These are phyloP conservation scores for Sarcoramphus papa DNA, from an alignment of 2,797 vertebrate species.

Conservation along the genomic window DNA sequence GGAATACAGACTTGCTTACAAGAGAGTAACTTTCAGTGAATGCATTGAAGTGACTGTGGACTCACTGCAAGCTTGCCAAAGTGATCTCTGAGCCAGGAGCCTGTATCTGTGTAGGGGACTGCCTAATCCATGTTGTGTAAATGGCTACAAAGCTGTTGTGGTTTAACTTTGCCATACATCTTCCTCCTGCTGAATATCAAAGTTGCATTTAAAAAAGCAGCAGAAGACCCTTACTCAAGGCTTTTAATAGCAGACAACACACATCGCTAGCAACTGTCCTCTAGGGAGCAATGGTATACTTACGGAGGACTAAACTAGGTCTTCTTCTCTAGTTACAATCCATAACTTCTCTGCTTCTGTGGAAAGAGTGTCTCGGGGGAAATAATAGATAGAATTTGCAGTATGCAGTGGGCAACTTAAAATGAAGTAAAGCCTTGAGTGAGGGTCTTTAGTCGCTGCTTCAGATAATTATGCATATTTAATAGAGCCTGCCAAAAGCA, in stretches of 20 bases:
- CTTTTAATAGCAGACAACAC: neutral
- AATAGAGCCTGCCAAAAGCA: neutral
- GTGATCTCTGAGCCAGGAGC: neutral
- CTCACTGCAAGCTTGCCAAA: neutral
- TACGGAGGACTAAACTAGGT: neutral
- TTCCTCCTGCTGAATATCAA: neutral
- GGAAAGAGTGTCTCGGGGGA: neutral
- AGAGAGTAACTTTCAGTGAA: accelerated
- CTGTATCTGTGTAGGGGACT: accelerated
- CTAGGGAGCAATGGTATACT: neutral
- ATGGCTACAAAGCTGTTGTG: neutral
- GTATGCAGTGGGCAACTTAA: neutral
- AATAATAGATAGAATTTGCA: neutral
- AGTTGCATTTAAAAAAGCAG: neutral
- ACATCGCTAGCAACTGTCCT: neutral
- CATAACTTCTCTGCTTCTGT: neutral
- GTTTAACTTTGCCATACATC: neutral
- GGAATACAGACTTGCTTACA: neutral
- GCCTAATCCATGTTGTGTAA: neutral
- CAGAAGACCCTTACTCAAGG: neutral
- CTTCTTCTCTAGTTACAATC: neutral
- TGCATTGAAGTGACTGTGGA: neutral
- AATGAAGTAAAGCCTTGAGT: neutral
- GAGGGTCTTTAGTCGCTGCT: neutral
- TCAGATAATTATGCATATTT: neutral